phyloP scores from a whole-genome alignment of 2,113 vertebrate species.

The Xiphias gladius region DNA sequence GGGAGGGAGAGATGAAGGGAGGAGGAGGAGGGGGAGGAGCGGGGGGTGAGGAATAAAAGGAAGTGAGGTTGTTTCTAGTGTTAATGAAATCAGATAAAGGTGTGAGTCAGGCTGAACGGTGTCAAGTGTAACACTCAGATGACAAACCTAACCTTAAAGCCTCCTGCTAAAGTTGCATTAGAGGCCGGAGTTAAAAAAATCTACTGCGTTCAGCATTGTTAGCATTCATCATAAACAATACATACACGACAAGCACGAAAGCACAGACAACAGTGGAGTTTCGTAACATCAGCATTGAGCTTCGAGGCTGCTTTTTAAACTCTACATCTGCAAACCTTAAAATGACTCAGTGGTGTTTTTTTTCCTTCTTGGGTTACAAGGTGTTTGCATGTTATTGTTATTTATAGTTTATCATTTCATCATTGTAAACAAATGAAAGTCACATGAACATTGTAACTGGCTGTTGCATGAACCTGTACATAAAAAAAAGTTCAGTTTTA shows the following conservation, averaged over 20 bases:
- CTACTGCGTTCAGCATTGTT: background rate
- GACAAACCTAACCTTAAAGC: slow-evolving; percentile 37
- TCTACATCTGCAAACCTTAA: too few relatives aligned
- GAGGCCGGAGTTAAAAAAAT: background rate
- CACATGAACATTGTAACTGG: too few relatives aligned
- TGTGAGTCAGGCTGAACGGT: slow-evolving; percentile 29
- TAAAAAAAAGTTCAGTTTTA: too few relatives aligned
- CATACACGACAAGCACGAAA: too few relatives aligned
- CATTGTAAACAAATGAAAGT: background rate
- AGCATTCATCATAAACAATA: background rate
- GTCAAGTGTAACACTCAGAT: slow-evolving; percentile 13
- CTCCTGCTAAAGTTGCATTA: slow-evolving; percentile 2
- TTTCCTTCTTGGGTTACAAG: too few relatives aligned
- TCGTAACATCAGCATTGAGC: too few relatives aligned
- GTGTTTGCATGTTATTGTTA: too few relatives aligned
- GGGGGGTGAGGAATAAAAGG: slow-evolving; percentile 23
- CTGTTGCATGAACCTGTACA: too few relatives aligned
- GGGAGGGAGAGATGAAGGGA: slow-evolving; percentile 34
- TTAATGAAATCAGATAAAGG: slow-evolving; percentile 58
- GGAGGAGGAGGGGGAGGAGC: slow-evolving; percentile 5
- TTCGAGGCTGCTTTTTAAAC: too few relatives aligned
- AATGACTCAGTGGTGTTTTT: too few relatives aligned
- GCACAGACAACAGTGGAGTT: too few relatives aligned
- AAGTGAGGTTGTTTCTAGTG: slow-evolving; percentile 55
- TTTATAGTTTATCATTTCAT: background rate